Evolutionary conservation across 2,113 vertebrate species (phyloP).

Genomic region (Eurypyga helias): DNA sequence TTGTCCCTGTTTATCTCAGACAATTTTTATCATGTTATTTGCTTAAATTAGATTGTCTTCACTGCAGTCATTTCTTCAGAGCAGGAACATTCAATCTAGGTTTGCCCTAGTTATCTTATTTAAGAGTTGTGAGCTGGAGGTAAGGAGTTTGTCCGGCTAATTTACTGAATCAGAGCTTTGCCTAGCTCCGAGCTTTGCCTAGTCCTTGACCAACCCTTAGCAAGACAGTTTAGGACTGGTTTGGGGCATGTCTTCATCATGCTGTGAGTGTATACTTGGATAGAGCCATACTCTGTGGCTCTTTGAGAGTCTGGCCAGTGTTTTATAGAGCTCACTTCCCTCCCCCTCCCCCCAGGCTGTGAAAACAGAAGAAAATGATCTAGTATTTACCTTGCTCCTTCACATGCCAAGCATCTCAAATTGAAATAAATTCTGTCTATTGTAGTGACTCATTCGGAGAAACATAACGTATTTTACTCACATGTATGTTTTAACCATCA

Average conservation of each 20-base stretch:
- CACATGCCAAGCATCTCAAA: background rate
- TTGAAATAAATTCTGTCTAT: background rate
- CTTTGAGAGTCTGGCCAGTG: background rate
- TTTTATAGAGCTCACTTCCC: background rate
- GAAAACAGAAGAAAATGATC: slow-evolving; percentile 2
- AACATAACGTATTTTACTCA: background rate
- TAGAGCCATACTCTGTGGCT: background rate
- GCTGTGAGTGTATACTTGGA: background rate
- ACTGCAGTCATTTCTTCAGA: background rate
- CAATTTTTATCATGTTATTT: background rate
- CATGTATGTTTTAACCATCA: background rate
- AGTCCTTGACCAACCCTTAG: background rate
- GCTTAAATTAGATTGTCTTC: background rate
- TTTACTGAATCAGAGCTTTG: background rate
- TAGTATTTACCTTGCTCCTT: background rate
- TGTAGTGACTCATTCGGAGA: background rate
- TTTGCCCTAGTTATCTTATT: background rate
- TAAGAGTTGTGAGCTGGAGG: background rate
- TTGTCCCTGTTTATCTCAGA: background rate
- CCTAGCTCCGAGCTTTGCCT: background rate
- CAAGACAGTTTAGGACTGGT: background rate
- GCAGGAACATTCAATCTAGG: background rate
- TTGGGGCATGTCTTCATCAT: background rate
- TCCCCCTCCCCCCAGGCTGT: too few relatives aligned
- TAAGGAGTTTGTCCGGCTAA: background rate